phyloP scores from a whole-genome alignment of 2,113 vertebrate genomes.

The Promerops cafer region DNA sequence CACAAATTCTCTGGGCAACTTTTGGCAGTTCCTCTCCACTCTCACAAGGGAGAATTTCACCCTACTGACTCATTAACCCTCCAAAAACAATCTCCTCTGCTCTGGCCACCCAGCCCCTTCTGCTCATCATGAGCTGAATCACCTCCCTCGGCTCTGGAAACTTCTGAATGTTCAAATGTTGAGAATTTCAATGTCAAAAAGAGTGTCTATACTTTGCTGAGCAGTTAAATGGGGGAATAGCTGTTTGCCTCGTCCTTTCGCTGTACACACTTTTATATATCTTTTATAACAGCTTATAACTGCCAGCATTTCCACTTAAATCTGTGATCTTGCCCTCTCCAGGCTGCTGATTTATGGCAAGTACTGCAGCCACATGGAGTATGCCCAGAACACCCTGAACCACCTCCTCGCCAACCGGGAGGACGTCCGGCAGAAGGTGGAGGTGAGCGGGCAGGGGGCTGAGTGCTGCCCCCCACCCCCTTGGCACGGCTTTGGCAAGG shows the following conservation, averaged over 20 bases:
- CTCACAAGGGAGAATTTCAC: neutral
- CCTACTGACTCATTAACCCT: neutral
- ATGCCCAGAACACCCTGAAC: slow-evolving; percentile 90
- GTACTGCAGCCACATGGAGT: slow-evolving; percentile 97
- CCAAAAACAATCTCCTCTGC: neutral
- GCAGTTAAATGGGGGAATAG: neutral
- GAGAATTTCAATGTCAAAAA: neutral
- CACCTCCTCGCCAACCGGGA: slow-evolving; percentile 87
- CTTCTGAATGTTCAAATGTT: neutral
- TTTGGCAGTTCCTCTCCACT: neutral
- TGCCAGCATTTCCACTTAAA: neutral
- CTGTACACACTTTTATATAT: neutral
- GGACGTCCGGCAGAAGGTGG: slow-evolving; percentile 89
- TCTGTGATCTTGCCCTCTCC: neutral
- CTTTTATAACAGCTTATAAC: neutral
- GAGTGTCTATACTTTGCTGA: neutral
- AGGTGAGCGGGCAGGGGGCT: slow-evolving; percentile 71
- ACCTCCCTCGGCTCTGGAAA: fast-evolving
- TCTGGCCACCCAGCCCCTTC: neutral
- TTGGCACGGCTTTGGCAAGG: neutral
- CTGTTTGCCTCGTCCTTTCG: neutral
- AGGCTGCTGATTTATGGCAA: slow-evolving; percentile 96
- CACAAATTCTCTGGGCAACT: neutral
- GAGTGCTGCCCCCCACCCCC: neutral
- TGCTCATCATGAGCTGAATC: neutral